phyloP scores from a whole-genome alignment of 2,888 invertebrate species.

The Eristalinus aeneus region DNA sequence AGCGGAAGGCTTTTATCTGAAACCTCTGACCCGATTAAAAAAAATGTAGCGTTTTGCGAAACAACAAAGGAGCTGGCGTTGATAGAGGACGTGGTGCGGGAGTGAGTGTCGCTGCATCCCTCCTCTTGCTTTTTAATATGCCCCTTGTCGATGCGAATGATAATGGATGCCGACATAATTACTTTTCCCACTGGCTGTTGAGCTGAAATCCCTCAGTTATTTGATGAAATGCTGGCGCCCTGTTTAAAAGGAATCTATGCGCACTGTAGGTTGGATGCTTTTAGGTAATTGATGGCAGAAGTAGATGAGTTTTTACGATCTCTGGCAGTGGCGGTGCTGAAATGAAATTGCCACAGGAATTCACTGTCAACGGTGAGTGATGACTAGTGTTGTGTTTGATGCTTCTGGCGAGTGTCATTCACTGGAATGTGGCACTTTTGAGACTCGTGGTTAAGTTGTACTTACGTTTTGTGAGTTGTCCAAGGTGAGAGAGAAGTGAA shows the following conservation, averaged over 20 bases:
- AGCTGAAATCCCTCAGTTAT: slow-evolving; percentile 53
- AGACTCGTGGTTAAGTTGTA: background rate
- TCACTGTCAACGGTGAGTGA: slow-evolving; percentile 22
- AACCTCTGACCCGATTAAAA: slow-evolving; percentile 61
- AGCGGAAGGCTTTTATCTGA: slow-evolving; percentile 42
- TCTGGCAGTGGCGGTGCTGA: background rate
- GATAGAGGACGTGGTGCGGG: background rate
- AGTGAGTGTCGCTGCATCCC: background rate
- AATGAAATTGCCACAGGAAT: slow-evolving; percentile 31
- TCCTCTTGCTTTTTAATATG: slow-evolving; percentile 17
- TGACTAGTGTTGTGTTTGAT: background rate
- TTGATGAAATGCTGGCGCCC: slow-evolving; percentile 31
- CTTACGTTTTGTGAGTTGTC: background rate
- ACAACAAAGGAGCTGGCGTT: slow-evolving; percentile 20
- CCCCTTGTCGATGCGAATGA: slow-evolving; percentile 51
- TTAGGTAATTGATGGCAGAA: slow-evolving; percentile 63
- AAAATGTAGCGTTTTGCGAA: slow-evolving; percentile 27
- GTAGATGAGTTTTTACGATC: slow-evolving; percentile 52
- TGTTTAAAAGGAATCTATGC: slow-evolving; percentile 30
- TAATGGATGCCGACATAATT: slow-evolving; percentile 66
- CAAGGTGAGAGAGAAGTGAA: background rate
- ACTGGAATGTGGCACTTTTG: background rate
- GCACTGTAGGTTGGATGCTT: slow-evolving; percentile 46
- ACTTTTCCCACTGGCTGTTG: slow-evolving; percentile 51
- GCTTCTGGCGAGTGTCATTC: background rate